A percentile compares a stretch with the other conserved stretches of the same genome.
Conservation (phyloP, 2,888 invertebrate species). For the Brachypterus glaber region DNA sequence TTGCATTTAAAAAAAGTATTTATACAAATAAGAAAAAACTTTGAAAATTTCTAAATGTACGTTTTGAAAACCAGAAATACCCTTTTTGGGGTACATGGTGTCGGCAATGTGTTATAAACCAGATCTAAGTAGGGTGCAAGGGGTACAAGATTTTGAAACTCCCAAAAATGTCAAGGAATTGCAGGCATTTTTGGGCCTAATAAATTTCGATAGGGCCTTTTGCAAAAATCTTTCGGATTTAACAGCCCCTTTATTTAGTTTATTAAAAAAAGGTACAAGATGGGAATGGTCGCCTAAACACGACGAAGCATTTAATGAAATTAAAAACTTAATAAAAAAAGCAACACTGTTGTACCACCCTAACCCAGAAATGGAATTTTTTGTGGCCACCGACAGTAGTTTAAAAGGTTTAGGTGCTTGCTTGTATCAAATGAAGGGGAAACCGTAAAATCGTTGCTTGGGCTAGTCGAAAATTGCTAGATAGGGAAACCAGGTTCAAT, state of each 20-base stretch:
- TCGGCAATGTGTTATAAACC: too few species aligned
- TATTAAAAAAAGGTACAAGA: too few species aligned
- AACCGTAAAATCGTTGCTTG: slow-evolving; percentile 11
- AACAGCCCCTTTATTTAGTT: slow-evolving; percentile 8
- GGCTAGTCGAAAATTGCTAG: slow-evolving; percentile 13
- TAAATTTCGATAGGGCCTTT: slow-evolving; percentile 21
- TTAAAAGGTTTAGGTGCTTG: slow-evolving; percentile 16
- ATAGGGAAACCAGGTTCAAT: slow-evolving; percentile 12
- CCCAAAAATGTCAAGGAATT: slow-evolving; percentile 25
- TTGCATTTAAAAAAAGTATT: slow-evolving; percentile 16
- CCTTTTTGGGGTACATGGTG: too few species aligned
- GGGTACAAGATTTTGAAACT: slow-evolving; percentile 22
- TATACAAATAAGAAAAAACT: too few species aligned
- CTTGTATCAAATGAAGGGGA: slow-evolving; percentile 14
- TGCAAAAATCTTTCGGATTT: slow-evolving; percentile 19
- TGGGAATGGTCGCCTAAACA: too few species aligned
- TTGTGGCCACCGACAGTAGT: slow-evolving; percentile 15
- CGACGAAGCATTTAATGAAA: slow-evolving; percentile 8
- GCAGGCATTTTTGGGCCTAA: slow-evolving; percentile 23
- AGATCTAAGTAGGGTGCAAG: slow-evolving; percentile 17
- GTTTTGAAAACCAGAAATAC: too few species aligned
- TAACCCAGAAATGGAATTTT: slow-evolving; percentile 9
- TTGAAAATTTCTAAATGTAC: too few species aligned
- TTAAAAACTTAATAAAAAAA: slow-evolving; percentile 6
- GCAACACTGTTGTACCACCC: slow-evolving; percentile 11